Conservation (phyloP, 2,797 vertebrate species). For the Lagodon rhomboides region DNA sequence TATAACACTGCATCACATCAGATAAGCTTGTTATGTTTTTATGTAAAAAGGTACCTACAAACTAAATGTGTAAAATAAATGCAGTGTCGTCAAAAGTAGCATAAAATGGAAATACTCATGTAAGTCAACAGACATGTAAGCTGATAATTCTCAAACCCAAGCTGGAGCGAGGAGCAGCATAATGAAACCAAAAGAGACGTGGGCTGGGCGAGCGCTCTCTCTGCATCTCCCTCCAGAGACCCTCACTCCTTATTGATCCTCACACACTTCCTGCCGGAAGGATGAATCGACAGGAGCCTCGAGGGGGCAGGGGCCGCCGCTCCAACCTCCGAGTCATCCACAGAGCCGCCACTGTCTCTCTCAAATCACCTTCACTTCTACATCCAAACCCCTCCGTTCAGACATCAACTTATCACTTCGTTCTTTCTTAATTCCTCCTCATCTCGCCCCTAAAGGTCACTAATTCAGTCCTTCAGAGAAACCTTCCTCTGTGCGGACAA, state of each 20-base stretch:
- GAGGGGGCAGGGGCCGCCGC: conserved; percentile 43
- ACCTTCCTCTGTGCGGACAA: background rate
- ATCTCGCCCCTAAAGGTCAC: conserved; percentile 3
- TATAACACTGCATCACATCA: too few species aligned
- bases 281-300: conserved; percentile 67
- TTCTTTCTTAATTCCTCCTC: conserved; percentile 17
- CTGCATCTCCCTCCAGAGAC: conserved; percentile 57
- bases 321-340: conserved; percentile 49
- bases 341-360: conserved; percentile 27
- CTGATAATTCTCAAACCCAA: conserved; percentile 19
- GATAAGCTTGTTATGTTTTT: too few species aligned
- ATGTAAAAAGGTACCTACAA: too few species aligned
- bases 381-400: background rate
- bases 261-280: conserved; percentile 81
- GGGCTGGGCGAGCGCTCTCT: conserved; percentile 34
- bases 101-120: too few species aligned
- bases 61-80: too few species aligned
- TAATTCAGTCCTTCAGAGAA: background rate
- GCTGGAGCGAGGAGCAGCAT: conserved; percentile 14
- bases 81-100: too few species aligned
- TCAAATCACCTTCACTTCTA: conserved; percentile 9
- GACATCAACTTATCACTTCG: background rate
- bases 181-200: conserved; percentile 64
- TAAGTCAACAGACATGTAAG: conserved; percentile 14
- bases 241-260: conserved; percentile 79